Evolutionary conservation across 2,113 vertebrate genomes (phyloP), one percentile per base, ranked within the genome.

Genomic region (Channa maculata): DNA sequence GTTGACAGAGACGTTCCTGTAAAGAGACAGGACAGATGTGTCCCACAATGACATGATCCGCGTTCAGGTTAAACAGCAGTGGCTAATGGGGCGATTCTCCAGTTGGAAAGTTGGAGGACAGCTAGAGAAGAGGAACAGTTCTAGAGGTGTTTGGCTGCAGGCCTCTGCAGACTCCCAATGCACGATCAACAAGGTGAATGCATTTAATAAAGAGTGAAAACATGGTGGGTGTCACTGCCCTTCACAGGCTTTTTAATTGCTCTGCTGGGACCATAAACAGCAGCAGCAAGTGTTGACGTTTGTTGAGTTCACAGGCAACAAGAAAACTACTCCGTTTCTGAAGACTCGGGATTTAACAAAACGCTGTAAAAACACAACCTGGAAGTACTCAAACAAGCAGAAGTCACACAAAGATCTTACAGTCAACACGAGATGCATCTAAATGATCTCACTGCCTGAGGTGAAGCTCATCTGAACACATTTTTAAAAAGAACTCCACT

Each of bases 101-200:
- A 41, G 4, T 4, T 41, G 24, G 24, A 24, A 24, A 24, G 24
- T 24, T 24, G 6, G 39, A 4, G 6, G 1, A 41, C 38, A 39
- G 38, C 38, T 39, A 11, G 36, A 33, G 39, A 15, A 13, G 8
- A 45, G 57, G 41, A 39, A 52, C 15, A 14, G 67, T 12, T 78
- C 37, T 43, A n/a, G 15, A 57, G 66, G 14, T 44, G 0, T 62
- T 45, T 77, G 82, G 74, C 64, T 55, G 10, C 0, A 5, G 43
- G 73, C 72, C 72, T 50, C 58, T 3, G 0, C 12, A 7, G 24
- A 61, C 11, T 3, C 5, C 38, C 13, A 34, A 60, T 60, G 73
- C 59, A 55, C 74, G 68, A 55, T 77, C 36, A 65, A 73, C 68
- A 60, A 84, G 76, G 76, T 71, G 76, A 75, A 75, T 62, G 39